Evolutionary conservation across 2,113 vertebrate species (phyloP).

Genomic region (Kryptolebias marmoratus): DNA sequence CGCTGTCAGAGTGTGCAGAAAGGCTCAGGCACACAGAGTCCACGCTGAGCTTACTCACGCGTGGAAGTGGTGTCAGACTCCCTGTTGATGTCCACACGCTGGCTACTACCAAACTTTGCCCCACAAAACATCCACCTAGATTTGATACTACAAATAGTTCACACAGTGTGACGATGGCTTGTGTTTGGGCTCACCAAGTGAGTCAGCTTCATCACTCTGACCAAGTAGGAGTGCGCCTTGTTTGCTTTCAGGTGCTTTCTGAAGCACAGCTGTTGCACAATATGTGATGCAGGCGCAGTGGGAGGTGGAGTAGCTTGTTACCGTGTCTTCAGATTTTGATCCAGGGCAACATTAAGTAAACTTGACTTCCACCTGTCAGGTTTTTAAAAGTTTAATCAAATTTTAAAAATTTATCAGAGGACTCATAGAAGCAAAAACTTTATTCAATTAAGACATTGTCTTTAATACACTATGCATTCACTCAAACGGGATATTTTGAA

Average conservation of each 20-base stretch:
- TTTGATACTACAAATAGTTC: conserved; percentile 15
- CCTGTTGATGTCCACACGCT: conserved; percentile 57
- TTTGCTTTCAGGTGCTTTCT: conserved; percentile 22
- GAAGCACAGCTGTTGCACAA: conserved; percentile 15
- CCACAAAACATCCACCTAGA: conserved; percentile 8
- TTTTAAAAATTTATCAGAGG: too few species aligned
- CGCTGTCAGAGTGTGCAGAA: background rate
- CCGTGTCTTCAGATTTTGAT: background rate
- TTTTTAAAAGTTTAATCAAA: too few species aligned
- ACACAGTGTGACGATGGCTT: conserved; percentile 10
- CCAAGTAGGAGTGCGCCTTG: conserved; percentile 9
- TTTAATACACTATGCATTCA: too few species aligned
- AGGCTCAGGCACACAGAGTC: conserved; percentile 23
- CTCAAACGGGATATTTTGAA: too few species aligned
- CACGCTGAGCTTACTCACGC: conserved; percentile 53
- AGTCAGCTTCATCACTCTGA: conserved; percentile 8
- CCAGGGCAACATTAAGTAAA: background rate
- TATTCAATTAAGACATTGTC: too few species aligned
- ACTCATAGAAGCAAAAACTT: too few species aligned
- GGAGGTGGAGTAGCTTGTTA: background rate
- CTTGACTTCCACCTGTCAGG: too few species aligned
- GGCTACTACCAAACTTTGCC: conserved; percentile 1
- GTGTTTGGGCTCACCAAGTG: conserved; percentile 12
- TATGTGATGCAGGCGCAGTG: conserved; percentile 6
- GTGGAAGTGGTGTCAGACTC: conserved; percentile 54